Percentiles rank a stretch among this genome's conserved stretches.
These are phyloP conservation scores for Pelusios castaneus DNA, from an alignment of 2,113 vertebrate species.

Conservation along the genomic window DNA sequence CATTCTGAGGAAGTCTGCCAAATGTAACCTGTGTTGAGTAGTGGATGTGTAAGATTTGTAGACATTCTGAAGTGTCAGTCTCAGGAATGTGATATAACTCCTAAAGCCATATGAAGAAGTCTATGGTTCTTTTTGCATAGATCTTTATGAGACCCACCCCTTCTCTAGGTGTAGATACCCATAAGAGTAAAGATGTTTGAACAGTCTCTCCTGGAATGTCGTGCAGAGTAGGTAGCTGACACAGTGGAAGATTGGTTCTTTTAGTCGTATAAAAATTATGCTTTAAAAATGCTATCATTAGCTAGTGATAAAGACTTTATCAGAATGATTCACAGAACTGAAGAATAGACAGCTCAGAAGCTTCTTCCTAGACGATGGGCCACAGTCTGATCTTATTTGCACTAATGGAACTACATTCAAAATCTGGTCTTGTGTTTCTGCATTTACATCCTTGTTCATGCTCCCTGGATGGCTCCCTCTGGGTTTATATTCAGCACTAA, in stretches of 20 bases:
- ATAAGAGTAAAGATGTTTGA: neutral
- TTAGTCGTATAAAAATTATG: neutral
- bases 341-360: neutral
- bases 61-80: neutral
- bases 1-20: fast-evolving
- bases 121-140: neutral
- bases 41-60: fast-evolving
- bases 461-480: neutral
- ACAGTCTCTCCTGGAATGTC: neutral
- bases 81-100: neutral
- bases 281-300: neutral
- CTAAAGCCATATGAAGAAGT: neutral
- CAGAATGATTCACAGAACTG: neutral
- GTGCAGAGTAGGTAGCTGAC: neutral
- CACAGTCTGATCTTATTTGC: neutral
- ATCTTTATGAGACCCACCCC: neutral
- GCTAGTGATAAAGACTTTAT: neutral
- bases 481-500: neutral
- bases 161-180: neutral
- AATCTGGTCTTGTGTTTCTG: neutral
- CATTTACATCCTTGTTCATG: neutral
- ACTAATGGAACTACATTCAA: neutral
- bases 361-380: neutral
- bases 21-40: neutral
- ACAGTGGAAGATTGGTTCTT: neutral